phyloP scores from a whole-genome alignment of 2,113 vertebrate species.

The Peromyscus leucopus region DNA sequence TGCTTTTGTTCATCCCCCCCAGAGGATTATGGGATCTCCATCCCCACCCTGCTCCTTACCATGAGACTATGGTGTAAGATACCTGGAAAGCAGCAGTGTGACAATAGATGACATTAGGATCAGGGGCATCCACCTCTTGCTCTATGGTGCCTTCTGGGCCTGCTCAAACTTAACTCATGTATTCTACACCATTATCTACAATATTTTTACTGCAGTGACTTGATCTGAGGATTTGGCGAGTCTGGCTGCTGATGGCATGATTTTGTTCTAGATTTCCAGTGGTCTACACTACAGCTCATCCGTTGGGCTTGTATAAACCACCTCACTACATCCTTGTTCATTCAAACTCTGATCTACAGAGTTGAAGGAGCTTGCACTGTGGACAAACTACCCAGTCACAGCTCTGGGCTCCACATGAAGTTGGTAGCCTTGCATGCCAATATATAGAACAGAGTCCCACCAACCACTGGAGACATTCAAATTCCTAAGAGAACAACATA shows the following conservation, averaged over 20 bases:
- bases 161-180: background rate
- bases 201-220: background rate
- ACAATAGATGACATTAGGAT: background rate
- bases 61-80: rapidly evolving
- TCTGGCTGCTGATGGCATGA: background rate
- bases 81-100: background rate
- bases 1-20: background rate
- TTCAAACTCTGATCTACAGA: too few species aligned
- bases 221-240: background rate
- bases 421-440: background rate
- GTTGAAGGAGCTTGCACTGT: too few species aligned
- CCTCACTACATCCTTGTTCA: background rate
- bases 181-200: too few species aligned
- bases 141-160: background rate
- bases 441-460: background rate
- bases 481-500: background rate
- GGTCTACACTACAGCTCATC: background rate
- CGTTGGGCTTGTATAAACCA: background rate
- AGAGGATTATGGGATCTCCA: background rate
- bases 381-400: background rate
- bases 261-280: background rate
- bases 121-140: background rate
- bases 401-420: background rate
- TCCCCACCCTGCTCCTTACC: too few species aligned
- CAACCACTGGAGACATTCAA: background rate